phyloP scores from a whole-genome alignment of 2,888 invertebrate genomes.

The Dastarcus helophoroides region DNA sequence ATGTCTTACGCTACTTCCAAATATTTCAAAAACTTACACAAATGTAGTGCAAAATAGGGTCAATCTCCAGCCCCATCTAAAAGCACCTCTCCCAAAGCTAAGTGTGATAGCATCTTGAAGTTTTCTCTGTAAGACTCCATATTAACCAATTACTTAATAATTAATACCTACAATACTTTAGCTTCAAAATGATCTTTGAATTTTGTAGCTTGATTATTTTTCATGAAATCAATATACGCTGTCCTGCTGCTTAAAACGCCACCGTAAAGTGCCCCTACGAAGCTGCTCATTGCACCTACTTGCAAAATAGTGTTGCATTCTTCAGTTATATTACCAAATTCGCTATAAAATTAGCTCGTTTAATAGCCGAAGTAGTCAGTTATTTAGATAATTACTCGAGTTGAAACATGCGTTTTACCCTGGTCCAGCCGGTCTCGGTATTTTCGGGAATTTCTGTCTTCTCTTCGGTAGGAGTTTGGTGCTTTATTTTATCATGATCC shows the following conservation, averaged over 20 bases:
- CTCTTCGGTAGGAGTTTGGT: too few species aligned
- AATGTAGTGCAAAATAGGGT: conserved; percentile 55
- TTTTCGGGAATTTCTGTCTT: too few species aligned
- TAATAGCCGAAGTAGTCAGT: too few species aligned
- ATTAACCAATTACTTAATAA: conserved; percentile 1
- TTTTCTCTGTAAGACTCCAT: conserved; percentile 44
- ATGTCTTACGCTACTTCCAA: not conserved
- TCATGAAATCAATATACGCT: conserved; percentile 56
- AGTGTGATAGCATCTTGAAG: conserved; percentile 58
- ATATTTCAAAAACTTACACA: conserved; percentile 44
- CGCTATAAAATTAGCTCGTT: conserved; percentile 50
- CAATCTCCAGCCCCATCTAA: conserved; percentile 57
- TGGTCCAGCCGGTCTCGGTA: too few species aligned
- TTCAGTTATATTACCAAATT: conserved; percentile 48
- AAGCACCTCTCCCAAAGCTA: conserved; percentile 61
- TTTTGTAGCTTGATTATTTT: conserved; percentile 61
- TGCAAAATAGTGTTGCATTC: conserved; percentile 53
- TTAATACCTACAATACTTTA: conserved; percentile 40
- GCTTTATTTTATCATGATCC: too few species aligned
- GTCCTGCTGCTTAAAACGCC: conserved; percentile 48
- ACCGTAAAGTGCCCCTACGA: conserved; percentile 54
- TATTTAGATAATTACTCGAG: too few species aligned
- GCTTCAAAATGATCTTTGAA: conserved; percentile 56
- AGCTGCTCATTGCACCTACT: conserved; percentile 44
- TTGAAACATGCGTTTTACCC: too few species aligned